A percentile compares a stretch with the other conserved stretches of the same genome.
Conservation (phyloP, 2,888 invertebrate genomes). For the Dorcus hopei region DNA sequence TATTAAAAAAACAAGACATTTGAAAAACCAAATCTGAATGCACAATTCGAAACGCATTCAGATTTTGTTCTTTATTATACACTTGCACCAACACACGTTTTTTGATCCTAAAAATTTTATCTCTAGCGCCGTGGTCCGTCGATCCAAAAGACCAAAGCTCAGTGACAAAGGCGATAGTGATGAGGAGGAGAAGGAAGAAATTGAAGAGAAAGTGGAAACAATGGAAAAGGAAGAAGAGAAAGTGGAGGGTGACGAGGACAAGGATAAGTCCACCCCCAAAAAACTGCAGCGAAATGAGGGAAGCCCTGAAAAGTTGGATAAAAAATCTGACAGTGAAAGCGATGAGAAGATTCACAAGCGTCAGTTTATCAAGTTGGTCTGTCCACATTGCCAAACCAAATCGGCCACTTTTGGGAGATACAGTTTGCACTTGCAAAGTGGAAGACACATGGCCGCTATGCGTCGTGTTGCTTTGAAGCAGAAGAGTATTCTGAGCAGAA, state of each 20-base stretch:
- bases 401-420: constrained; percentile 75
- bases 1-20: no score
- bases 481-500: constrained; percentile 69
- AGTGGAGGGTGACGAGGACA: constrained; percentile 32
- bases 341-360: constrained; percentile 39
- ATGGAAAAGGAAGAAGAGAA: constrained; percentile 36
- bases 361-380: constrained; percentile 67
- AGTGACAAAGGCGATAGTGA: constrained; percentile 32
- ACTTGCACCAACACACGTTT: constrained; percentile 5
- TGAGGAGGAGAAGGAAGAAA: constrained; percentile 49
- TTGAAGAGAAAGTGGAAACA: constrained; percentile 34
- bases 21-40: no score
- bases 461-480: constrained; percentile 70
- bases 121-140: constrained; percentile 37
- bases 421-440: constrained; percentile 68
- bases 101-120: not conserved
- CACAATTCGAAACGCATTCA: no score
- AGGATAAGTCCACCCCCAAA: constrained; percentile 42
- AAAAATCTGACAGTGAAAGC: constrained; percentile 50
- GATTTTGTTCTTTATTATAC: not conserved
- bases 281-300: constrained; percentile 53
- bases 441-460: constrained; percentile 71
- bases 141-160: constrained; percentile 26
- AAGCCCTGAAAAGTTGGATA: constrained; percentile 56
- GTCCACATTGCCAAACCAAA: constrained; percentile 75